Evolutionary conservation across 2,113 vertebrate genomes (phyloP).

Genomic region (Gasterosteus nipponicus): DNA sequence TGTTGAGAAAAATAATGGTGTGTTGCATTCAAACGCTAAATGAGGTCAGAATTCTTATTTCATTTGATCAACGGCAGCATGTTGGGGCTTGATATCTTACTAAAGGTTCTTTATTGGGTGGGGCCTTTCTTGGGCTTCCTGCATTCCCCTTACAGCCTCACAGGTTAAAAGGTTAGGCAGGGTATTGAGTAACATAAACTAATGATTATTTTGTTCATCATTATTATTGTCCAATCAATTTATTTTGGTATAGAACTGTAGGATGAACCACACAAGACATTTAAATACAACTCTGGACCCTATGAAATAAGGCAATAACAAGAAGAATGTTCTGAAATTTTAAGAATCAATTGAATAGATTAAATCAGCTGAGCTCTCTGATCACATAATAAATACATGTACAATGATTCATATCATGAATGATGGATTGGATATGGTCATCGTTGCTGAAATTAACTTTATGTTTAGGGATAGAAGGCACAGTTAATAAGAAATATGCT

Average conservation of each 20-base stretch:
- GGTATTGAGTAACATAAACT: neutral
- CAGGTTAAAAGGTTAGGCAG: neutral
- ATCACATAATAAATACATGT: neutral
- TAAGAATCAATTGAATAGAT: neutral
- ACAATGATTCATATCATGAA: neutral
- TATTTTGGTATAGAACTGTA: neutral
- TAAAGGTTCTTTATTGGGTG: slow-evolving; percentile 2
- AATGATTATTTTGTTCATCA: neutral
- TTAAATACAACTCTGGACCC: neutral
- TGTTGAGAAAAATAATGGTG: neutral
- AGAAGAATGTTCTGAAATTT: neutral
- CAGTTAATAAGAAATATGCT: neutral
- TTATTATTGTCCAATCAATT: neutral
- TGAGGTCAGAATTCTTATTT: neutral
- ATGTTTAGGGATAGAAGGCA: neutral
- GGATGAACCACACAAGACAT: neutral
- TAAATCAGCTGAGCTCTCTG: neutral
- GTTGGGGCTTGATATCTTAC: slow-evolving; percentile 39
- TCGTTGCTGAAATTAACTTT: neutral
- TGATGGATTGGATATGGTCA: neutral
- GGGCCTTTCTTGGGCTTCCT: neutral
- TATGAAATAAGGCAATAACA: neutral
- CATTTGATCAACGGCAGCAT: slow-evolving; percentile 22
- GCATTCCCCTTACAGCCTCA: neutral
- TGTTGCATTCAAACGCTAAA: neutral